Percentiles rank a stretch among this genome's conserved stretches.
Conservation (phyloP, 2,797 vertebrate genomes). For the Brachyrhaphis roseni region DNA sequence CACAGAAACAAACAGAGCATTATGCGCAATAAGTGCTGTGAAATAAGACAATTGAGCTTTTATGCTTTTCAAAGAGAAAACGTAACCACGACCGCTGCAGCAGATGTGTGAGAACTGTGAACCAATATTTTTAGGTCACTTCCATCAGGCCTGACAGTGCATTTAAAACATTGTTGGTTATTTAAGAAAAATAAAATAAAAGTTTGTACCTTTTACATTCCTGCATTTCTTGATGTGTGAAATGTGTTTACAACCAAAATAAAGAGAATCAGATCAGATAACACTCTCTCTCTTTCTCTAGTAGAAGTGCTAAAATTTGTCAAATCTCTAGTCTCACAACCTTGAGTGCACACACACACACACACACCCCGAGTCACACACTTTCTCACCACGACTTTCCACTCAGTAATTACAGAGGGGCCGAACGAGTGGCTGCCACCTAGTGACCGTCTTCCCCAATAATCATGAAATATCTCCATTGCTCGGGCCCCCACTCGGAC, state of each 20-base stretch:
- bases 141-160: not conserved
- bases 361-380: constrained; percentile 13
- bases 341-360: constrained; percentile 6
- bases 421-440: constrained; percentile 82
- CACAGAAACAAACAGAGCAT: constrained; percentile 76
- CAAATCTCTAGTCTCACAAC: constrained; percentile 39
- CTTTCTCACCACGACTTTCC: constrained; percentile 65
- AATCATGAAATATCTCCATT: constrained; percentile 84
- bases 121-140: not conserved
- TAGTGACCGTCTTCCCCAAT: constrained; percentile 85
- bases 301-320: constrained; percentile 34
- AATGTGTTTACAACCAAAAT: constrained; percentile 29
- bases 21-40: constrained; percentile 65
- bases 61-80: constrained; percentile 50
- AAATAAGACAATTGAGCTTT: constrained; percentile 64
- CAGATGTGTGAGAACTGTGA: constrained; percentile 7
- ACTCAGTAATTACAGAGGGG: constrained; percentile 76
- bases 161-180: constrained; percentile 11
- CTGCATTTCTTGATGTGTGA: constrained; percentile 5
- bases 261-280: not conserved
- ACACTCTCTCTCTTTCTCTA: constrained; percentile 35
- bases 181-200: constrained; percentile 7
- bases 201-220: not conserved
- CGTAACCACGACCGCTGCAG: constrained; percentile 39
- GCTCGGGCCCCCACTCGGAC: constrained; percentile 77